Evolutionary conservation across 2,797 vertebrate species (phyloP).

Genomic region (Oryzias sinensis): DNA sequence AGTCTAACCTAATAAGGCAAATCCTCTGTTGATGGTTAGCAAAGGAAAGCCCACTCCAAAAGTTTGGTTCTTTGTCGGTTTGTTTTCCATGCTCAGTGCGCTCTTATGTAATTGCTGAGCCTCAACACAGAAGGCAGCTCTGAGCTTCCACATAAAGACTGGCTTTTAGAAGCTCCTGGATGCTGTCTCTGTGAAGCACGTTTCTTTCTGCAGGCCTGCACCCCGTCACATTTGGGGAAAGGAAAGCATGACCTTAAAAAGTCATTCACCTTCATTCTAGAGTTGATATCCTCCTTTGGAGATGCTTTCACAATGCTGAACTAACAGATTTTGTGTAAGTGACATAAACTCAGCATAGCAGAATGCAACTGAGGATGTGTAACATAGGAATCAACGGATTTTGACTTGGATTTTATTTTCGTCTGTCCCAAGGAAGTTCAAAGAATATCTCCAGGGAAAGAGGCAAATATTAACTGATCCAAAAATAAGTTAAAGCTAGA

Average conservation of each 20-base stretch:
- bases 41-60: slow-evolving; percentile 56
- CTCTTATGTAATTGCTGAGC: slow-evolving; percentile 62
- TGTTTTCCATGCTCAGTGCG: slow-evolving; percentile 42
- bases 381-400: slow-evolving; percentile 42
- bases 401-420: slow-evolving; percentile 35
- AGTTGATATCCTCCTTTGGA: slow-evolving; percentile 28
- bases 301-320: slow-evolving; percentile 5
- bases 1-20: slow-evolving; percentile 79
- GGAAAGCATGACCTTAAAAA: slow-evolving; percentile 54
- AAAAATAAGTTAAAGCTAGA: too few relatives aligned
- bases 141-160: slow-evolving; percentile 7
- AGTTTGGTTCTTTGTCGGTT: slow-evolving; percentile 48
- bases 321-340: slow-evolving; percentile 12
- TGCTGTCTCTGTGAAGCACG: slow-evolving; percentile 27
- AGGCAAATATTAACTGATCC: slow-evolving; percentile 27
- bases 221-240: slow-evolving; percentile 18
- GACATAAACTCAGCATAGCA: slow-evolving; percentile 13
- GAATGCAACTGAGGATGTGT: slow-evolving; percentile 39
- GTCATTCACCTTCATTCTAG: slow-evolving; percentile 23
- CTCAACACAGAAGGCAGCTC: slow-evolving; percentile 36
- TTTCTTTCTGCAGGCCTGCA: slow-evolving; percentile 31
- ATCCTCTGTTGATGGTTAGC: slow-evolving; percentile 51
- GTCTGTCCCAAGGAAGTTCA: slow-evolving; percentile 39
- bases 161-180: slow-evolving; percentile 8
- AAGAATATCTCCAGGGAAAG: slow-evolving; percentile 25